These are phyloP conservation scores for Chrysolina haemoptera DNA, from an alignment of 2,888 invertebrate genomes.

Conservation along the genomic window DNA sequence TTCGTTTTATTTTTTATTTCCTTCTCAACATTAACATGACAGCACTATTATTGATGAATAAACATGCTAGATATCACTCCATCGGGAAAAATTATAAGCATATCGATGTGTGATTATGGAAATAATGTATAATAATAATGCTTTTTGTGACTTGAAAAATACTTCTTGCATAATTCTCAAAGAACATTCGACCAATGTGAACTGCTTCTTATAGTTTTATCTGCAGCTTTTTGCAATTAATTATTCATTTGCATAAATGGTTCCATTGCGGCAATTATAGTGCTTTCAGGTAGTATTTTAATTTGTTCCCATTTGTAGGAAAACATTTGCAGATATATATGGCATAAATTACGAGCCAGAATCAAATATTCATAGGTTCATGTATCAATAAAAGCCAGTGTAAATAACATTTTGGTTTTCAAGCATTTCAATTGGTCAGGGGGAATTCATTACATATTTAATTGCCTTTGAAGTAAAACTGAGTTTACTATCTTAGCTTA, in stretches of 20 bases:
- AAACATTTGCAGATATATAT: conserved; percentile 21
- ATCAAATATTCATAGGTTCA: conserved; percentile 19
- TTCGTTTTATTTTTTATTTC: no score
- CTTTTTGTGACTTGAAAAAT: no score
- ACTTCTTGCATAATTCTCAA: no score
- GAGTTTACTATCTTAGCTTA: not conserved
- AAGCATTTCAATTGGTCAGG: conserved; percentile 11
- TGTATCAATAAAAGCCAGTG: conserved; percentile 16
- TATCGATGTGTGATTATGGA: no score
- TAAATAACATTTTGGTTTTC: conserved; percentile 2
- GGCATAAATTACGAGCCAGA: conserved; percentile 14
- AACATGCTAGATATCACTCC: no score
- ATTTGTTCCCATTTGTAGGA: conserved; percentile 9
- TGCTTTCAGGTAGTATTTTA: conserved; percentile 11
- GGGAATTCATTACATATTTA: not conserved
- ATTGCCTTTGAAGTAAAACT: conserved; percentile 7
- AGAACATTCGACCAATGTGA: not conserved
- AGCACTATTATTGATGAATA: no score
- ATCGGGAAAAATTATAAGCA: no score
- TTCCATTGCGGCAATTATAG: not conserved
- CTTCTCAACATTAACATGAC: no score
- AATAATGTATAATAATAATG: no score
- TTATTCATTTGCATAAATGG: conserved; percentile 17
- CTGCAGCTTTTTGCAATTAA: conserved; percentile 2
- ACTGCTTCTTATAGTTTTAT: conserved; percentile 1